A percentile compares a stretch with the other conserved stretches of the same genome.
Evolutionary conservation across 2,113 vertebrate genomes (phyloP).

Genomic region (Podilymbus podiceps): DNA sequence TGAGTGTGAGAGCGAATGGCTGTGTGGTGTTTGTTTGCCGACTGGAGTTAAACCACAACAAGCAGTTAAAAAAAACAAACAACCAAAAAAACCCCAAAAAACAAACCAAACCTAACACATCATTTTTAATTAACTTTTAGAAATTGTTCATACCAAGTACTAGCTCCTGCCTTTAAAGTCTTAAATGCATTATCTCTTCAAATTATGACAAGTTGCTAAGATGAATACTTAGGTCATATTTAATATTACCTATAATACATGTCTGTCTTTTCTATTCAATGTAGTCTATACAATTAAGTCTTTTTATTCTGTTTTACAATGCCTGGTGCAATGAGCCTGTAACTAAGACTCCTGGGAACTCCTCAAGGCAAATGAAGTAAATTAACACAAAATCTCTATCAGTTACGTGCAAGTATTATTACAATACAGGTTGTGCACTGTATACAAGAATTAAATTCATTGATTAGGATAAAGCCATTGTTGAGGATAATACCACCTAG

Average conservation of each 20-base stretch:
- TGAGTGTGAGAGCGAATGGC: too few relatives aligned
- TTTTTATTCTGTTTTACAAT: not conserved
- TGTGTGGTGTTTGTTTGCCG: too few relatives aligned
- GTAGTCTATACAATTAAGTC: not conserved
- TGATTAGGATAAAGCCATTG: not conserved
- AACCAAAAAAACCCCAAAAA: too few relatives aligned
- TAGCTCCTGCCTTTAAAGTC: not conserved
- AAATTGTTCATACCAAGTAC: not conserved
- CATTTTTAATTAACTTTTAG: not conserved
- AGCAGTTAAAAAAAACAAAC: too few relatives aligned
- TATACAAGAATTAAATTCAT: not conserved
- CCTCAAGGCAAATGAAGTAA: conserved; percentile 3
- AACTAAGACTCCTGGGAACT: not conserved
- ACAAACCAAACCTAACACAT: not conserved
- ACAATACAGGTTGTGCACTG: not conserved
- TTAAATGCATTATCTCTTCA: not conserved
- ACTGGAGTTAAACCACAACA: too few relatives aligned
- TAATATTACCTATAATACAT: not conserved
- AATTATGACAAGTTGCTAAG: not conserved
- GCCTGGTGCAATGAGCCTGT: not conserved
- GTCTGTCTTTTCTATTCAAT: not conserved
- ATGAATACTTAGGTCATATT: not conserved
- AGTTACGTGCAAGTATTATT: not conserved
- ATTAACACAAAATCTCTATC: not conserved
- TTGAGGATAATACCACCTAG: not conserved